Evolutionary conservation across 2,797 vertebrate genomes (phyloP).

Genomic region (Pipistrellus kuhlii): DNA sequence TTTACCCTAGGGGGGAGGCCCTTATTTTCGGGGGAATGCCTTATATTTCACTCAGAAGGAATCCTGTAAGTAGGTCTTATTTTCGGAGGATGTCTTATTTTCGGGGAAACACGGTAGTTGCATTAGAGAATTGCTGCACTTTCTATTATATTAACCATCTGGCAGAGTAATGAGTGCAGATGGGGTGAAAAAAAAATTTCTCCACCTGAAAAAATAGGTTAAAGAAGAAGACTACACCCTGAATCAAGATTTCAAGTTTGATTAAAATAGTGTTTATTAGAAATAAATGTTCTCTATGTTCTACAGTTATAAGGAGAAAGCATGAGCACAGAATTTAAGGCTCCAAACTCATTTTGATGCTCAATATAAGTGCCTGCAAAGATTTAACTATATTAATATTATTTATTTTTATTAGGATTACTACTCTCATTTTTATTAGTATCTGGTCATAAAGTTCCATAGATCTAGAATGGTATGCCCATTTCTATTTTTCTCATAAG

Average conservation of each 20-base stretch:
- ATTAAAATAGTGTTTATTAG: slow-evolving; percentile 27
- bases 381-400: not conserved
- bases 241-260: slow-evolving; percentile 10
- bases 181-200: slow-evolving; percentile 26
- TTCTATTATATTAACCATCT: slow-evolving; percentile 24
- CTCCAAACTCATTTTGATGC: not conserved
- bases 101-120: not conserved
- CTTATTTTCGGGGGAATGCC: too few relatives aligned
- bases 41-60: too few relatives aligned
- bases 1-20: too few relatives aligned
- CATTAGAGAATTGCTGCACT: not conserved
- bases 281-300: slow-evolving; percentile 28
- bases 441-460: not conserved
- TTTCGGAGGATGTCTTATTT: too few relatives aligned
- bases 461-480: not conserved
- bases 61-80: too few relatives aligned
- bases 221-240: not conserved
- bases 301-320: not conserved
- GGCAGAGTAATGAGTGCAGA: not conserved
- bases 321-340: not conserved
- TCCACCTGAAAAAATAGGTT: not conserved
- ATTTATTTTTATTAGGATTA: slow-evolving; percentile 39
- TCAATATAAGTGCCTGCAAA: not conserved
- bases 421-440: not conserved
- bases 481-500: slow-evolving; percentile 26